Evolutionary conservation across 2,113 vertebrate species (phyloP).

Genomic region (Urocolius indicus): DNA sequence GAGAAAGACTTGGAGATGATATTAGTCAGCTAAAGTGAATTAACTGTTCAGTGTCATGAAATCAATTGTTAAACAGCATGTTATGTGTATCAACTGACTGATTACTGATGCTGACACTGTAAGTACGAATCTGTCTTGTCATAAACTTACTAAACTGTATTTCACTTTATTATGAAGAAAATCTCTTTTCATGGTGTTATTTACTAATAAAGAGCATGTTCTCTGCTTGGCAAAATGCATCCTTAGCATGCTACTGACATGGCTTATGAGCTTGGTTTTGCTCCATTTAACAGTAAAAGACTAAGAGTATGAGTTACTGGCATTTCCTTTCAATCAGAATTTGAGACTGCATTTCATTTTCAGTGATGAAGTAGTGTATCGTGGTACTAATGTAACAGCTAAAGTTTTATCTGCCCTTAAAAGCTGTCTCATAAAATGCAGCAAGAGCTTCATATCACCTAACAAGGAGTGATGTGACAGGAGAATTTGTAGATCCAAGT

Average conservation of each 20-base stretch:
- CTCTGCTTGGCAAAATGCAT: conserved; percentile 69
- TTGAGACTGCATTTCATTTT: not conserved
- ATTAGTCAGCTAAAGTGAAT: not conserved
- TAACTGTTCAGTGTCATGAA: not conserved
- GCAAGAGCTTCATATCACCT: not conserved
- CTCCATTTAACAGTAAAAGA: not conserved
- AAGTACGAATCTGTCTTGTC: conserved; percentile 2
- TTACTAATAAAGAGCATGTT: conserved; percentile 71
- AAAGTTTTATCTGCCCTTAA: not conserved
- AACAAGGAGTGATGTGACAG: not conserved
- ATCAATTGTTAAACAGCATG: not conserved
- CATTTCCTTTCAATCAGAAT: not conserved
- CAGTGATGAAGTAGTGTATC: not conserved
- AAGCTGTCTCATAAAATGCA: conserved; percentile 31
- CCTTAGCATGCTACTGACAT: conserved; percentile 59
- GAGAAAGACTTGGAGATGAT: not conserved
- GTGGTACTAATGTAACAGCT: not conserved
- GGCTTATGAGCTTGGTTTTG: conserved; percentile 52
- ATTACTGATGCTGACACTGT: not conserved
- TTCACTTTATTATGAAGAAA: conserved; percentile 25
- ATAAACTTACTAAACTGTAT: conserved; percentile 28
- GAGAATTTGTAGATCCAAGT: conserved; percentile 28
- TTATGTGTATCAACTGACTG: not conserved
- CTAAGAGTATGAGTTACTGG: not conserved
- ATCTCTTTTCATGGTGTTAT: not conserved